These are phyloP conservation scores for Nasonia longicornis DNA, from an alignment of 1,140 invertebrate genomes.

Conservation along the genomic window DNA sequence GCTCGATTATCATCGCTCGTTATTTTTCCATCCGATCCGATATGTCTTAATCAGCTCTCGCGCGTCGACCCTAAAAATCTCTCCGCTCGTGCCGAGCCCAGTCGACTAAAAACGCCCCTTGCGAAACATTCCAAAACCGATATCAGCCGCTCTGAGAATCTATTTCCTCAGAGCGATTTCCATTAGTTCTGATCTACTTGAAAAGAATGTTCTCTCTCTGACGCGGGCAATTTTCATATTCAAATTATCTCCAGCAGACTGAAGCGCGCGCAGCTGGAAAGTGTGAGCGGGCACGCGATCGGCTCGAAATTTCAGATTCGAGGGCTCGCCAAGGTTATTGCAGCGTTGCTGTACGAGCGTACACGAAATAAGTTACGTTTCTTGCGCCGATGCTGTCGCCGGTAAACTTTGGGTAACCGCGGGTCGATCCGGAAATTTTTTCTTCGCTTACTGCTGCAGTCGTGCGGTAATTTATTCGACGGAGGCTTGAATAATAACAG, in stretches of 20 bases:
- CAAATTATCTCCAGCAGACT: conserved; percentile 17
- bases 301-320: conserved; percentile 20
- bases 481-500: no score
- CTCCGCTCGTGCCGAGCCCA: neutral
- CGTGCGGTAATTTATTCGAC: conserved; percentile 7
- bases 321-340: conserved; percentile 23
- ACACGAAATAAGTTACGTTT: conserved; percentile 23
- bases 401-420: conserved; percentile 8
- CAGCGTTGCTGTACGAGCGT: neutral
- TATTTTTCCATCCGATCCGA: neutral
- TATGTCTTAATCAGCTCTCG: neutral
- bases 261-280: neutral
- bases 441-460: neutral
- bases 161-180: neutral
- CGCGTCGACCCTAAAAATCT: neutral
- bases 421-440: conserved; percentile 1
- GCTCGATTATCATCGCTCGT: neutral
- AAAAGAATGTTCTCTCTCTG: neutral
- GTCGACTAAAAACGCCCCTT: neutral
- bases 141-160: neutral
- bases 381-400: neutral
- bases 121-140: no score
- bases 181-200: neutral
- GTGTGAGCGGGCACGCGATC: neutral
- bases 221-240: conserved; percentile 6